Conservation (phyloP, 2,113 vertebrate species). For the Pterocles gutturalis region DNA sequence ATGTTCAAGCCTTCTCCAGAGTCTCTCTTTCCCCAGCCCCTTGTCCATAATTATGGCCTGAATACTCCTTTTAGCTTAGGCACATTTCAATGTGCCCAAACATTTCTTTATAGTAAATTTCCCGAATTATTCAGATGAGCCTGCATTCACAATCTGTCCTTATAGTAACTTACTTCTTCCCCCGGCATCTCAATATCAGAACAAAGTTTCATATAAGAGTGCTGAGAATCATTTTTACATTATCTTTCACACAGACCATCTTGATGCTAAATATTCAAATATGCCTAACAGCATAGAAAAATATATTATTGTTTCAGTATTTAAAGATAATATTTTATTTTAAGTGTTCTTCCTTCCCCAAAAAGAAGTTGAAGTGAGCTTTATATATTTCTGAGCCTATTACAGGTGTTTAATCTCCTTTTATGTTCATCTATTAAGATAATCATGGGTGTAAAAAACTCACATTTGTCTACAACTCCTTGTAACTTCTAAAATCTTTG, state of each 20-base stretch:
- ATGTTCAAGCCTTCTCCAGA: neutral
- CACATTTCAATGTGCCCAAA: neutral
- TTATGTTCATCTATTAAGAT: neutral
- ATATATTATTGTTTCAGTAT: neutral
- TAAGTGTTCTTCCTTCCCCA: neutral
- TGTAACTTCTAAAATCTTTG: neutral
- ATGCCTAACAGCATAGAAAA: neutral
- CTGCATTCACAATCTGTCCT: neutral
- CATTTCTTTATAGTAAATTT: neutral
- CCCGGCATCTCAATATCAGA: neutral
- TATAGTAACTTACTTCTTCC: neutral
- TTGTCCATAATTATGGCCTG: neutral
- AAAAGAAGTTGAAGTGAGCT: neutral
- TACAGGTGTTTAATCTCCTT: neutral
- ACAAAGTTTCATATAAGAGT: neutral
- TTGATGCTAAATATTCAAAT: neutral
- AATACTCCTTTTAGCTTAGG: neutral
- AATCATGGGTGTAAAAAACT: neutral
- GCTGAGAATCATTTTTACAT: neutral
- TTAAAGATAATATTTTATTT: neutral
- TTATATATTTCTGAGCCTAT: neutral
- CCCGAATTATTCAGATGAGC: neutral
- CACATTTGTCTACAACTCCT: neutral
- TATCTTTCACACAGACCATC: neutral
- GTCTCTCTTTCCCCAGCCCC: neutral